These are phyloP conservation scores for Hirtodrosophila trivittata DNA, from an alignment of 2,888 invertebrate species.

Conservation along the genomic window DNA sequence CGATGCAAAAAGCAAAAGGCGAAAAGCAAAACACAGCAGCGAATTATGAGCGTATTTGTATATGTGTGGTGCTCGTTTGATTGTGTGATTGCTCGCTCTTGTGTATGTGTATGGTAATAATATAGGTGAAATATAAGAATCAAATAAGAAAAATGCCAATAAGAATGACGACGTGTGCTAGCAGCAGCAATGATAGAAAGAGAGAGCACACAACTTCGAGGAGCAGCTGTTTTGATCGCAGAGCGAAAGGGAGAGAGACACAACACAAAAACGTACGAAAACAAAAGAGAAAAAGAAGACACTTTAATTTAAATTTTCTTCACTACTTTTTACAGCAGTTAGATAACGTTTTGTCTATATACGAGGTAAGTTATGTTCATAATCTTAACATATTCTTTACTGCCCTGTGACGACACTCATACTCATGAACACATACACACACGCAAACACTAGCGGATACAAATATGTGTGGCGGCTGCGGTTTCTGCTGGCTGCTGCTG, in stretches of 20 bases:
- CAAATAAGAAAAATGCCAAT: conserved; percentile 61
- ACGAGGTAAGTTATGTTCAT: conserved; percentile 63
- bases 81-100: conserved; percentile 8
- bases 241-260: conserved; percentile 11
- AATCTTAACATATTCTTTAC: conserved; percentile 75
- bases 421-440: conserved; percentile 30
- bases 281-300: conserved; percentile 13
- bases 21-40: conserved; percentile 65
- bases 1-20: conserved; percentile 53
- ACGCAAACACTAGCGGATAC: conserved; percentile 28
- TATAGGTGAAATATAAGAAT: conserved; percentile 69
- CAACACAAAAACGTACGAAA: conserved; percentile 3
- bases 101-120: conserved; percentile 47
- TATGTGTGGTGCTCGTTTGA: conserved; percentile 8
- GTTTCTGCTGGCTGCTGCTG: conserved; percentile 40
- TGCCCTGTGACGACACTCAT: conserved; percentile 48
- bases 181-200: conserved; percentile 31
- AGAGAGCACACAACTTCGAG: conserved; percentile 20
- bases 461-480: conserved; percentile 45
- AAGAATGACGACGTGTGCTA: conserved; percentile 60
- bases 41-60: conserved; percentile 39
- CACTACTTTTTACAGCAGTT: conserved; percentile 62
- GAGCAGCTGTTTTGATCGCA: conserved; percentile 65
- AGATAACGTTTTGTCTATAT: conserved; percentile 70
- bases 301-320: conserved; percentile 35